These are phyloP conservation scores for Muntiacus reevesi DNA, from an alignment of 2,113 vertebrate genomes.

Conservation along the genomic window DNA sequence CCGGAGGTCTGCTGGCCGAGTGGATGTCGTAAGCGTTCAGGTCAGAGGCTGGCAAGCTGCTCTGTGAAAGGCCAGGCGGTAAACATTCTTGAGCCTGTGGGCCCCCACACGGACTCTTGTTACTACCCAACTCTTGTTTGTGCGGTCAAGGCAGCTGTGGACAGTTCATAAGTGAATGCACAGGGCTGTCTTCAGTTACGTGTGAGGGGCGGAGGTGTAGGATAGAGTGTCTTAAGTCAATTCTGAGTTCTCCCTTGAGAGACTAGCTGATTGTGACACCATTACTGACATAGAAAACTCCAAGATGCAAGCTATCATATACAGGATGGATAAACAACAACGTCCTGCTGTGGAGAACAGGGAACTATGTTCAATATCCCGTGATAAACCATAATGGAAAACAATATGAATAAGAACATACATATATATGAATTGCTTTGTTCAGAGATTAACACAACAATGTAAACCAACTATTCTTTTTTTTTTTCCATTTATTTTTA, in stretches of 20 bases:
- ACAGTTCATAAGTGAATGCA: neutral
- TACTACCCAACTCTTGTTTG: neutral
- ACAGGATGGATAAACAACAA: neutral
- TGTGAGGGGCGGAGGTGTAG: neutral
- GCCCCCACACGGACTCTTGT: neutral
- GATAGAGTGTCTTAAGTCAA: neutral
- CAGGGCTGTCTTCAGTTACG: neutral
- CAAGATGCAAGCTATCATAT: neutral
- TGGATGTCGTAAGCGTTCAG: too few relatives aligned
- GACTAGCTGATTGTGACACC: neutral
- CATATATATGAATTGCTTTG: neutral
- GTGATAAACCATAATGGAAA: neutral
- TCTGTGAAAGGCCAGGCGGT: neutral
- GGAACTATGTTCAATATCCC: neutral
- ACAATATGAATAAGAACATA: neutral
- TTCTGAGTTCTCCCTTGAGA: neutral
- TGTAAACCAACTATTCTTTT: neutral
- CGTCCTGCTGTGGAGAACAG: neutral
- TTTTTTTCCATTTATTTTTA: too few relatives aligned
- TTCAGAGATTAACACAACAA: neutral
- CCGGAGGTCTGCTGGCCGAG: neutral
- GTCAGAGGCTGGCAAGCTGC: neutral
- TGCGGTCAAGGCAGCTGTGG: neutral
- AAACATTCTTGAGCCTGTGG: neutral
- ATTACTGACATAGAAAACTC: neutral